Base-by-base conservation (phyloP, 2,888 invertebrate genomes). In the Cyaniris semiargus region DNA sequence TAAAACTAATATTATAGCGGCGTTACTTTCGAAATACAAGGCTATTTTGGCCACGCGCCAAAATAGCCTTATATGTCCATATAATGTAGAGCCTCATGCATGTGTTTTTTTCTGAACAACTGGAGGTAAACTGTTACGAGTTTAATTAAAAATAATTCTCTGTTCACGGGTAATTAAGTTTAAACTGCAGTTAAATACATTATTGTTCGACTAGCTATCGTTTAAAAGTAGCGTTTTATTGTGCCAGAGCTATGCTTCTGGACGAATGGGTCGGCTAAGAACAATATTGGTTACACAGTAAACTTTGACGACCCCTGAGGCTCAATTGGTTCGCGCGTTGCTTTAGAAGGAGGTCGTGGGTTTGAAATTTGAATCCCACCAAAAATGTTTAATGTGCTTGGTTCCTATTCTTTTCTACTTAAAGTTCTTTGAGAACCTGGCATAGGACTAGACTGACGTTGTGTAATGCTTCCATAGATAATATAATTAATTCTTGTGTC, bases 131-230 rank as follows among this genome's bases (percentile, higher is more conserved):
- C 13, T 31, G 66, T 66, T 27, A 31, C 31, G 66, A 18, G 66
- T 7, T 27, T 15, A 66, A n/a, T n/a, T n/a, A n/a, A n/a, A 31
- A 31, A 31, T 21, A 31, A 27, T 27, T 66, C 27, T 15, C 66
- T 66, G 13, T 66, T 27, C 66, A 66, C 66, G 66, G 66, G 13
- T 31, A 66, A 66, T 66, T 13, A 15, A 66, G 27, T 66, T 66
- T 66, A 5, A 66, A 31, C 66, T 66, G 66, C 27, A 66, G 66
- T 66, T 66, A 27, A 66, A 66, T 66, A 66, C 66, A 66, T n/a
- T n/a, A 66, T 66, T 66, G 27, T 31, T 6, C 18, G 66, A 15
- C 27, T 15, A 18, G 27, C 27, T 15, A 31, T 31, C 6, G 66
- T 66, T 66, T 27, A 23, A 60, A 60, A 13, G 23, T 15, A 58